Conservation (phyloP, 1,140 invertebrate species). For the Procambarus clarkii region DNA sequence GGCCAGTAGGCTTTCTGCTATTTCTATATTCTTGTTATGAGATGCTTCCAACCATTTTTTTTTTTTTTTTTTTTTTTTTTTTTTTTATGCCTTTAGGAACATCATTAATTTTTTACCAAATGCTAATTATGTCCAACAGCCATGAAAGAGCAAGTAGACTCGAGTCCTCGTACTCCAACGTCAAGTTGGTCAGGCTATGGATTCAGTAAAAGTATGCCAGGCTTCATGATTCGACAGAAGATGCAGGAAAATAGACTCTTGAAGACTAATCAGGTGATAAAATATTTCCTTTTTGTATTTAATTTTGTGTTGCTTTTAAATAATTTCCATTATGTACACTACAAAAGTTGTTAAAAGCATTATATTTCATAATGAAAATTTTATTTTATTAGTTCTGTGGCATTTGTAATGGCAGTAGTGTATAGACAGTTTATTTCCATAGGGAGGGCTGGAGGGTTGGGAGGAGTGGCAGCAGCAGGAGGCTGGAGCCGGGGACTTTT, state of each 20-base stretch:
- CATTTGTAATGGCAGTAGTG: too few relatives aligned
- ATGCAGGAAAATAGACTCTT: constrained; percentile 33
- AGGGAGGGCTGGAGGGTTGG: constrained; percentile 8
- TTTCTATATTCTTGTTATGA: too few relatives aligned
- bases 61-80: too few relatives aligned
- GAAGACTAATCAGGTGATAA: neutral
- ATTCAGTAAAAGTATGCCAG: constrained; percentile 90
- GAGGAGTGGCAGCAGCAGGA: constrained; percentile 11
- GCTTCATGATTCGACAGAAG: constrained; percentile 58
- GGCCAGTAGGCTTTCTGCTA: too few relatives aligned
- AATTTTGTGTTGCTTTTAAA: neutral
- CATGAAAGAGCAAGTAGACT: constrained; percentile 84
- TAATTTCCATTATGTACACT: neutral
- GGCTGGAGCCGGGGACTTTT: neutral
- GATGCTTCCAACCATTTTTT: neutral
- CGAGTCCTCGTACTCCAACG: constrained; percentile 86
- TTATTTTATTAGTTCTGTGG: too few relatives aligned
- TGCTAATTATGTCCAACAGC: constrained; percentile 77
- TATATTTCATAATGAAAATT: too few relatives aligned
- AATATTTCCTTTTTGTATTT: too few relatives aligned
- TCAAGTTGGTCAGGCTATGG: constrained; percentile 91
- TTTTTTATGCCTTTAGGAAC: too few relatives aligned
- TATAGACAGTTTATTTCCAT: neutral
- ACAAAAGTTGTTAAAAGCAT: too few relatives aligned
- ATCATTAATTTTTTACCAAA: too few relatives aligned